Conservation (phyloP, 2,113 vertebrate species). For the Ptychochromis oligacanthus region DNA sequence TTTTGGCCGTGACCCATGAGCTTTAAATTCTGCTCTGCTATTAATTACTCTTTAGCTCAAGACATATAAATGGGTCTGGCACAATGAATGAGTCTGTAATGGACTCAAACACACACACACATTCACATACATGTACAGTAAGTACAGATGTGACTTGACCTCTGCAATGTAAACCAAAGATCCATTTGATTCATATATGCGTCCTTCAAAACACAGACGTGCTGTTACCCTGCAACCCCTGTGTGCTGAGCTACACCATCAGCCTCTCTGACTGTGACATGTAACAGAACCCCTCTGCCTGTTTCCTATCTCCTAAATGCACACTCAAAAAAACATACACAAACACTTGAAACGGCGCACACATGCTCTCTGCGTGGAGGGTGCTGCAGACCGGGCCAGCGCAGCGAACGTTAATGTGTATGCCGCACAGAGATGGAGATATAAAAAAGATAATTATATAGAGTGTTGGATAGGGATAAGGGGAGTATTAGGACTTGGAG, state of each 20-base stretch:
- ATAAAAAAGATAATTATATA: constrained; percentile 53
- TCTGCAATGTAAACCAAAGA: constrained; percentile 4
- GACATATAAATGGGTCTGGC: neutral
- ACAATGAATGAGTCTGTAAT: neutral
- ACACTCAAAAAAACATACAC: constrained; percentile 8
- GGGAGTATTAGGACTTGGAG: constrained; percentile 27
- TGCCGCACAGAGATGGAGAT: constrained; percentile 2
- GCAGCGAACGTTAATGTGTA: neutral
- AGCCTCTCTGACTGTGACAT: constrained; percentile 27
- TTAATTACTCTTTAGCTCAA: neutral
- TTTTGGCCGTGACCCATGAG: neutral
- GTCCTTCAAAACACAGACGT: constrained; percentile 9
- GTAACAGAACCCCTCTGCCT: constrained; percentile 28
- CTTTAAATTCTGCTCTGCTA: neutral
- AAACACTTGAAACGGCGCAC: neutral
- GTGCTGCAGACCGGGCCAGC: neutral
- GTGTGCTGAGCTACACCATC: neutral
- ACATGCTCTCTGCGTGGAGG: neutral
- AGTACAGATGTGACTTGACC: neutral
- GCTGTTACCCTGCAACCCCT: neutral
- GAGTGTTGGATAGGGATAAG: constrained; percentile 37
- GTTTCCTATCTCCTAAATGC: constrained; percentile 29
- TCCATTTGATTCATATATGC: neutral
- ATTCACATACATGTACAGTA: neutral
- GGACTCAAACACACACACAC: neutral